A percentile compares a stretch with the other conserved stretches of the same genome.
Conservation (phyloP, 1,140 invertebrate species). For the Delia radicum region DNA sequence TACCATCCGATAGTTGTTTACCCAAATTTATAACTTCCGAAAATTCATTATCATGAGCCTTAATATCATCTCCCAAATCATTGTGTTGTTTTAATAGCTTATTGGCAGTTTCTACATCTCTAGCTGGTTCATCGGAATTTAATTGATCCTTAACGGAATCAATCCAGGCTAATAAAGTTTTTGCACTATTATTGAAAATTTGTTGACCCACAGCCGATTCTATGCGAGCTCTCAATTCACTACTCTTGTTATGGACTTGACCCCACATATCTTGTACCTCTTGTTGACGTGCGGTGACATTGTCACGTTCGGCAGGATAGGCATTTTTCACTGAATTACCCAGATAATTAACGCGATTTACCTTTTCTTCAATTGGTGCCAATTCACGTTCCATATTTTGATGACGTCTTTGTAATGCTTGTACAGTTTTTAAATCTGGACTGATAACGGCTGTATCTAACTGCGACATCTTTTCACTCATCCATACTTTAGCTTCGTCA, state of each 20-base stretch:
- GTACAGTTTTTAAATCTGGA: conserved; percentile 86
- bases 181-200: conserved; percentile 85
- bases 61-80: conserved; percentile 89
- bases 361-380: conserved; percentile 87
- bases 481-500: conserved; percentile 91
- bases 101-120: conserved; percentile 89
- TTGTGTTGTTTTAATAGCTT: conserved; percentile 86
- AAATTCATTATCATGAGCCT: conserved; percentile 74
- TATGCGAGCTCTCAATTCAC: conserved; percentile 74
- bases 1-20: conserved; percentile 69
- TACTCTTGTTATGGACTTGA: conserved; percentile 80
- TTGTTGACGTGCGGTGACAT: conserved; percentile 80
- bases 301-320: conserved; percentile 85
- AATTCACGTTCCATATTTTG: conserved; percentile 88
- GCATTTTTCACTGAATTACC: conserved; percentile 85
- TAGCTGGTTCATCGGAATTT: conserved; percentile 77
- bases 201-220: conserved; percentile 93
- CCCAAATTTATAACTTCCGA: conserved; percentile 77
- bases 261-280: conserved; percentile 88
- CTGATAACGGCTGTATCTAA: conserved; percentile 77
- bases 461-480: conserved; percentile 88
- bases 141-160: conserved; percentile 75
- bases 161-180: conserved; percentile 78
- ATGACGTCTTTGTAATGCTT: conserved; percentile 84
- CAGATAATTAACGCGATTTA: conserved; percentile 75